These are phyloP conservation scores for Chrysolina haemoptera DNA, from an alignment of 2,888 invertebrate species.

Conservation along the genomic window DNA sequence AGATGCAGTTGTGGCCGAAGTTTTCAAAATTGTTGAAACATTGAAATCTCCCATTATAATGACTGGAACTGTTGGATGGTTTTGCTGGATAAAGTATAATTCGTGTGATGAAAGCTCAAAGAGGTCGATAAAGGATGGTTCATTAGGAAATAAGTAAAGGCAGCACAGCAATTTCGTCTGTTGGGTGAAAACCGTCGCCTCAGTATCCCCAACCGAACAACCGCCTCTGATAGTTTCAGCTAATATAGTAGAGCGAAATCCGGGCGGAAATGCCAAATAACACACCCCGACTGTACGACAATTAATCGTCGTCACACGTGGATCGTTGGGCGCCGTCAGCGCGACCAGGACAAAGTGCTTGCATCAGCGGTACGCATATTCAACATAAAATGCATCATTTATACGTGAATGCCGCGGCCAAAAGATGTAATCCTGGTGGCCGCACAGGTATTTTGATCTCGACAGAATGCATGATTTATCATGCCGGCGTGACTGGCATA, in stretches of 20 bases:
- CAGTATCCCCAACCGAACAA: background rate
- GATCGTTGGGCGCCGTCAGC: background rate
- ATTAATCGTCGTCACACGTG: conserved; percentile 21
- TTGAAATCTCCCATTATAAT: too few relatives aligned
- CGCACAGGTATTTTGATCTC: conserved; percentile 46
- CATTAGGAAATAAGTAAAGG: too few relatives aligned
- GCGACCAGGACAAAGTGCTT: conserved; percentile 17
- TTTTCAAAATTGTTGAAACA: too few relatives aligned
- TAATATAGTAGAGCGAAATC: background rate
- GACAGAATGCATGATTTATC: conserved; percentile 49
- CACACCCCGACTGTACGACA: background rate
- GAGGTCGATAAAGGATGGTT: too few relatives aligned
- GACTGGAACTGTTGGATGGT: too few relatives aligned
- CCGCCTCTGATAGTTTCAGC: background rate
- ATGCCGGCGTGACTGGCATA: conserved; percentile 44
- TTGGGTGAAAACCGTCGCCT: background rate
- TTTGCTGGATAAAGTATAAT: too few relatives aligned
- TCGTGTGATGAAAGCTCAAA: too few relatives aligned
- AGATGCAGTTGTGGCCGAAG: too few relatives aligned
- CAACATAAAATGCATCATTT: conserved; percentile 47
- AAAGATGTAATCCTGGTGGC: conserved; percentile 42
- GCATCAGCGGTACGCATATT: conserved; percentile 34
- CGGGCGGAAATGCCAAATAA: background rate
- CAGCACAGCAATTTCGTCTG: too few relatives aligned
- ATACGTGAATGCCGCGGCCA: conserved; percentile 42